Evolutionary conservation across 2,888 invertebrate species (phyloP).

Genomic region (Crocallis elinguaria): DNA sequence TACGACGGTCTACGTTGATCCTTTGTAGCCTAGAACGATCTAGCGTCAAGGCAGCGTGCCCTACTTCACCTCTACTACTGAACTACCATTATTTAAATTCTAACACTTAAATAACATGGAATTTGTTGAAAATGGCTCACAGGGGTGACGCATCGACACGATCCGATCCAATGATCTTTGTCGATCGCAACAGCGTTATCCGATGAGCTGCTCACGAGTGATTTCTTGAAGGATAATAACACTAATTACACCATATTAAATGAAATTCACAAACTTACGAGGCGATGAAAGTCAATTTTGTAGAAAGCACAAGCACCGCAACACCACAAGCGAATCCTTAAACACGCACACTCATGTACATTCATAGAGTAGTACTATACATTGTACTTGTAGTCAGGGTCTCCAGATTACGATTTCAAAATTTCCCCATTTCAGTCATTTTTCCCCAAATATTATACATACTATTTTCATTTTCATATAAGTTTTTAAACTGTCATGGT

Average conservation of each 20-base stretch:
- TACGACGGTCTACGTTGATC: constrained; percentile 30
- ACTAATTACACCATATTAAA: constrained; percentile 67
- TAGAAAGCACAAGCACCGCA: constrained; percentile 79
- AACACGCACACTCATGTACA: constrained; percentile 65
- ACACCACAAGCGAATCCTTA: constrained; percentile 79
- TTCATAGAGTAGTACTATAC: no score
- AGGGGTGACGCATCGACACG: constrained; percentile 84
- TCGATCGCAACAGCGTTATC: constrained; percentile 47
- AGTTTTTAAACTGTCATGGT: no score
- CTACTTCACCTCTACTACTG: background rate
- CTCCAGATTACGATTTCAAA: no score
- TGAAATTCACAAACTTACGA: constrained; percentile 80
- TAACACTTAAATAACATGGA: constrained; percentile 48
- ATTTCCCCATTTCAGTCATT: no score
- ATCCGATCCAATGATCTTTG: constrained; percentile 77
- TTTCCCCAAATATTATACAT: no score
- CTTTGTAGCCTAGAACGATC: background rate
- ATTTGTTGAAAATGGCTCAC: constrained; percentile 79
- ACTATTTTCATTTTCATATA: no score
- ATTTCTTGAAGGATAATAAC: constrained; percentile 39
- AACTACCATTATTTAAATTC: constrained; percentile 1
- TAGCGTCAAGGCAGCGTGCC: background rate
- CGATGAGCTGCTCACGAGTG: constrained; percentile 38
- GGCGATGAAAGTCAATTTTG: constrained; percentile 83
- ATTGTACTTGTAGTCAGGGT: no score